Percentiles rank a stretch among this genome's conserved stretches.
These are phyloP conservation scores for Drosophila rellima DNA, from an alignment of 2,888 invertebrate species.

Conservation along the genomic window DNA sequence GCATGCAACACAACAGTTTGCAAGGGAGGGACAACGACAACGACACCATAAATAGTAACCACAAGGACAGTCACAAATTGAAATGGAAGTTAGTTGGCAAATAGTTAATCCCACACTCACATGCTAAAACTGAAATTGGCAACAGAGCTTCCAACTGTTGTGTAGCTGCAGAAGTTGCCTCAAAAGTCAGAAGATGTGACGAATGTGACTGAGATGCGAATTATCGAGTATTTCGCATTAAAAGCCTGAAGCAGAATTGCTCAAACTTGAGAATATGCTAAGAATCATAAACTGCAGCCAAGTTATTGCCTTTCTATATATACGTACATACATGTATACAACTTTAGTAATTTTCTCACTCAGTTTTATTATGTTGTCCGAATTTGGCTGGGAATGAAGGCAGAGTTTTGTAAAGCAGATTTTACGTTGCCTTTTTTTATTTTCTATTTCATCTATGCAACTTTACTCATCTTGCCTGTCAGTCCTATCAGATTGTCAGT, in stretches of 20 bases:
- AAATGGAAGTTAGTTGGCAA: slow-evolving; percentile 36
- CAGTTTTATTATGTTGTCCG: background rate
- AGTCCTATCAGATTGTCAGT: slow-evolving; percentile 1
- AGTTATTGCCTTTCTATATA: background rate
- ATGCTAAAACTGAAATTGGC: slow-evolving; percentile 34
- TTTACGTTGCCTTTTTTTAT: background rate
- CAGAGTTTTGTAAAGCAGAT: background rate
- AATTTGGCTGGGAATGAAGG: background rate
- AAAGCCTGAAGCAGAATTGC: background rate
- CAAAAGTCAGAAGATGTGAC: slow-evolving; percentile 3
- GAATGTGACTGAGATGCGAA: background rate
- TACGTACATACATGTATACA: background rate
- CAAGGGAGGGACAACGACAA: slow-evolving; percentile 20
- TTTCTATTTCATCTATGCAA: background rate
- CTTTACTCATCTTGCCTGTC: background rate
- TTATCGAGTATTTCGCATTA: background rate
- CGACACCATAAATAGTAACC: slow-evolving; percentile 20
- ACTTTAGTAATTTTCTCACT: background rate
- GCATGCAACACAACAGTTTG: too few relatives aligned
- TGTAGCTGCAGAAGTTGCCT: background rate
- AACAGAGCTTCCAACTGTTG: background rate
- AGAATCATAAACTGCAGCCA: background rate
- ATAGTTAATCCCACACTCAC: slow-evolving; percentile 35
- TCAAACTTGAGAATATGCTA: background rate
- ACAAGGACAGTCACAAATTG: slow-evolving; percentile 36